A percentile compares a stretch with the other conserved stretches of the same genome.
Conservation (phyloP, 2,797 vertebrate species). For the Takifugu rubripes region DNA sequence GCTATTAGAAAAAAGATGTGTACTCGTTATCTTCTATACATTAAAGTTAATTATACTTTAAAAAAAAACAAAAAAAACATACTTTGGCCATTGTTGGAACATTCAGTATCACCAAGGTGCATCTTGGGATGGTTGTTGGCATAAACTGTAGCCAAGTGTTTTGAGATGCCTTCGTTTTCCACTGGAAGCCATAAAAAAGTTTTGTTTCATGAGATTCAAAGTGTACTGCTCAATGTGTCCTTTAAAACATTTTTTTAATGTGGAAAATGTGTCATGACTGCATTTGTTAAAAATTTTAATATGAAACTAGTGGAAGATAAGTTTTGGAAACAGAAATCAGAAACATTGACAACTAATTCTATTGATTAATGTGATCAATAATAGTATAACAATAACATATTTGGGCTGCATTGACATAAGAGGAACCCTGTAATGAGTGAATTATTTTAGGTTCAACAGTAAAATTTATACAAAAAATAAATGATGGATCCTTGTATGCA, state of each 20-base stretch:
- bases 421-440: too few species aligned
- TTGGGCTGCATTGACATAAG: neutral
- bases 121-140: slow-evolving; percentile 91
- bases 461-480: too few species aligned
- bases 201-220: too few species aligned
- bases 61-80: slow-evolving; percentile 24
- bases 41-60: neutral
- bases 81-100: slow-evolving; percentile 81
- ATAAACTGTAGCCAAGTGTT: slow-evolving; percentile 90
- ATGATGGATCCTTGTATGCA: too few species aligned
- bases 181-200: slow-evolving; percentile 64
- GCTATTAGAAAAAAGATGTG: slow-evolving; percentile 66
- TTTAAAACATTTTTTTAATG: too few species aligned
- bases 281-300: neutral
- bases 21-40: too few species aligned
- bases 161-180: slow-evolving; percentile 91
- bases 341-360: neutral
- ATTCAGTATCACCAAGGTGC: slow-evolving; percentile 87
- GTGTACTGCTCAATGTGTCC: too few species aligned
- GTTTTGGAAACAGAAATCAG: neutral
- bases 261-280: neutral
- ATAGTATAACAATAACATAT: neutral
- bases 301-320: neutral
- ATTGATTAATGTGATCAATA: neutral
- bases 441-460: too few species aligned